A percentile compares a stretch with the other conserved stretches of the same genome.
Evolutionary conservation across 2,113 vertebrate species (phyloP).

Genomic region (Sinocyclocheilus maitianheensis): DNA sequence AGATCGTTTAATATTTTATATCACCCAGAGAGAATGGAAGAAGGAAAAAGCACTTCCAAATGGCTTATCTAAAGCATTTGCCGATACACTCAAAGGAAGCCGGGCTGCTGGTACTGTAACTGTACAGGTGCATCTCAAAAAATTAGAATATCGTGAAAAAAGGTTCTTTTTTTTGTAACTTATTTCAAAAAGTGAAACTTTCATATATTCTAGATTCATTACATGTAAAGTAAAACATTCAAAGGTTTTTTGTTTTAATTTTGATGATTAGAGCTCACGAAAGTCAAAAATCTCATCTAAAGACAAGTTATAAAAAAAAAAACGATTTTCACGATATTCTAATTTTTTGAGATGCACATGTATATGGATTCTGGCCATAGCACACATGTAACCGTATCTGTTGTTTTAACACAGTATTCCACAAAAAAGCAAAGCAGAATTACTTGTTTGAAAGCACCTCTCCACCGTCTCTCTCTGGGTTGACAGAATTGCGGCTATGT

Average conservation of each 20-base stretch:
- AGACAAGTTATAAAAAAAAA: too few species aligned
- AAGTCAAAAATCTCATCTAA: too few species aligned
- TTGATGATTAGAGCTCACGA: too few species aligned
- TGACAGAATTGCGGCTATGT: not conserved
- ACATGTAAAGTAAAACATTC: too few species aligned
- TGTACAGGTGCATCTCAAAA: not conserved
- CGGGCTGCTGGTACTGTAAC: not conserved
- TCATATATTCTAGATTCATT: too few species aligned
- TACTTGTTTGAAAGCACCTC: not conserved
- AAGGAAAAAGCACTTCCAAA: constrained; percentile 33
- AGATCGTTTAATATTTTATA: constrained; percentile 46
- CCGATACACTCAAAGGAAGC: constrained; percentile 12
- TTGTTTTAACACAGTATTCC: not conserved
- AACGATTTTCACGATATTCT: too few species aligned
- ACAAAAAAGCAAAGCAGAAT: constrained; percentile 39
- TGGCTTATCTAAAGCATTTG: constrained; percentile 18
- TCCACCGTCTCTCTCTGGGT: not conserved
- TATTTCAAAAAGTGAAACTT: too few species aligned
- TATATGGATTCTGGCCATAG: not conserved
- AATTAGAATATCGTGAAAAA: too few species aligned
- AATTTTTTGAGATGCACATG: too few species aligned
- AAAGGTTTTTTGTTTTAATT: too few species aligned
- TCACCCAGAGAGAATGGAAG: constrained; percentile 12
- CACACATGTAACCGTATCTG: not conserved
- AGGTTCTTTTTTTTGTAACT: too few species aligned